These are phyloP conservation scores for Lanius collurio DNA, from an alignment of 2,113 vertebrate genomes.

Conservation along the genomic window DNA sequence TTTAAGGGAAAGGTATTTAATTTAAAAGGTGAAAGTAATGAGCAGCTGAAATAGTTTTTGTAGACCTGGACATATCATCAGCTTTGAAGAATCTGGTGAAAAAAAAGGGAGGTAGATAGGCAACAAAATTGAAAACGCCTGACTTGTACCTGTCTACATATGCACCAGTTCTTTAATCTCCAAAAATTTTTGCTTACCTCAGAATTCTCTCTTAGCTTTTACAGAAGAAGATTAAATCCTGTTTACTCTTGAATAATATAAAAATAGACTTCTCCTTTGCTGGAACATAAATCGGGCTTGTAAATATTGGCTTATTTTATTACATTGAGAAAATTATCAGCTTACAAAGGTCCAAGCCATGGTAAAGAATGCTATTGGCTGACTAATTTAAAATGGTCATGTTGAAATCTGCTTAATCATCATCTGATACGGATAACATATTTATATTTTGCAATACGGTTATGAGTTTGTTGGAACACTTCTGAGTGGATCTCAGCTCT, in stretches of 20 bases:
- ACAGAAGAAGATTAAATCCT: neutral
- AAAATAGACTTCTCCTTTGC: neutral
- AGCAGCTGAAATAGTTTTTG: neutral
- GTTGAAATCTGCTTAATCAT: neutral
- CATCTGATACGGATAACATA: neutral
- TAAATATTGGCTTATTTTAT: constrained; percentile 39
- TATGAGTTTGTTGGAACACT: neutral
- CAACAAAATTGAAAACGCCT: neutral
- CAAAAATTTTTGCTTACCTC: neutral
- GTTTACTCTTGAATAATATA: neutral
- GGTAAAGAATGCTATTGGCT: neutral
- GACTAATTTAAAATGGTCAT: neutral
- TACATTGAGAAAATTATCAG: constrained; percentile 14
- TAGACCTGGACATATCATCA: neutral
- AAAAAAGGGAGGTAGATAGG: neutral
- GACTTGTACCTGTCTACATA: neutral
- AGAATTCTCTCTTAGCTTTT: neutral
- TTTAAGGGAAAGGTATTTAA: neutral
- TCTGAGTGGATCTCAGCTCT: neutral
- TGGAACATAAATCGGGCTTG: neutral
- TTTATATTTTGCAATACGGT: neutral
- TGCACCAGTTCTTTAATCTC: neutral
- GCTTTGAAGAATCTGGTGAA: neutral
- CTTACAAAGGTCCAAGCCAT: neutral
- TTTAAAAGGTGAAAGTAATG: neutral